These are phyloP conservation scores for Cyprinodon diabolis DNA, from an alignment of 2,797 vertebrate genomes.

Conservation along the genomic window DNA sequence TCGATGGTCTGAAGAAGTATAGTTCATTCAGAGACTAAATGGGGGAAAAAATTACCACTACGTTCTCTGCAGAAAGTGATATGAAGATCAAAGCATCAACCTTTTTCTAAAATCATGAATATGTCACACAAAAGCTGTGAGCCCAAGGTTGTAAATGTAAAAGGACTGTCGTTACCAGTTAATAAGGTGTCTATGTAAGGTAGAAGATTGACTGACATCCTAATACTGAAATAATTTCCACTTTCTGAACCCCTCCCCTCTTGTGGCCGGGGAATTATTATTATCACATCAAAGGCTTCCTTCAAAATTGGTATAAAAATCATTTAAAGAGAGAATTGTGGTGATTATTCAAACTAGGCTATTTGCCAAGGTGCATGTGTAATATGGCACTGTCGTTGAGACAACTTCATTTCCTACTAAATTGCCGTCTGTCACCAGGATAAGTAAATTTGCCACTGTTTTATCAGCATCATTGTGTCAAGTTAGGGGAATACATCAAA, in stretches of 20 bases:
- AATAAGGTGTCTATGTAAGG: slow-evolving; percentile 88
- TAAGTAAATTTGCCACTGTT: slow-evolving; percentile 93
- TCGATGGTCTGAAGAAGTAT: neutral
- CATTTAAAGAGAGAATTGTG: slow-evolving; percentile 96
- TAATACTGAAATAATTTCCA: slow-evolving; percentile 97
- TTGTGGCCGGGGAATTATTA: slow-evolving; percentile 90
- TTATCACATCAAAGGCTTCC: slow-evolving; percentile 98
- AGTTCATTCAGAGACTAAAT: slow-evolving; percentile 1
- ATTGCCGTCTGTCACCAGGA: slow-evolving; percentile 94
- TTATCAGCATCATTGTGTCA: slow-evolving; percentile 91
- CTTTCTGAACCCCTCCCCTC: slow-evolving; percentile 79
- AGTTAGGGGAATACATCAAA: slow-evolving; percentile 85
- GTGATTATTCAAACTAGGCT: slow-evolving; percentile 97
- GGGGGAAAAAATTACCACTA: slow-evolving; percentile 21
- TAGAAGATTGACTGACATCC: slow-evolving; percentile 92
- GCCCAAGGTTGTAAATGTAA: slow-evolving; percentile 74
- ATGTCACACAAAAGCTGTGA: slow-evolving; percentile 73
- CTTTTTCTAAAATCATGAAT: slow-evolving; percentile 79
- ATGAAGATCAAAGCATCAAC: slow-evolving; percentile 62
- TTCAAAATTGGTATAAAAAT: slow-evolving; percentile 93
- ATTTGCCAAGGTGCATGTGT: slow-evolving; percentile 91
- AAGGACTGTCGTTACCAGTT: slow-evolving; percentile 95
- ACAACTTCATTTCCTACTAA: slow-evolving; percentile 96
- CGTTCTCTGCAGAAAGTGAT: slow-evolving; percentile 46
- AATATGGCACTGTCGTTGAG: slow-evolving; percentile 85